Evolutionary conservation across 2,797 vertebrate species (phyloP).

Genomic region (Mormyrus proboscirostris): DNA sequence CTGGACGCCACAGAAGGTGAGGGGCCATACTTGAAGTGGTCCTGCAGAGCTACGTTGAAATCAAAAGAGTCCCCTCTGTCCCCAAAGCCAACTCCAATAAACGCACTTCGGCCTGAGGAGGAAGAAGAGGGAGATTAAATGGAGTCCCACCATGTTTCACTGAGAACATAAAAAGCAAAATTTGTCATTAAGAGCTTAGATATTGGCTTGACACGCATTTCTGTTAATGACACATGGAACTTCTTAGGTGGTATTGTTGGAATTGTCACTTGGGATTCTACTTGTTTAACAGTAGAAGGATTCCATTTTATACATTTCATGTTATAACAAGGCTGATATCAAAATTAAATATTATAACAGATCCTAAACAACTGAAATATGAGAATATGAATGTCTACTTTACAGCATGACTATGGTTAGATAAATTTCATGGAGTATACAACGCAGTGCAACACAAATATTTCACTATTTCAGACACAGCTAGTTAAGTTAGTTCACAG

Average conservation of each 20-base stretch:
- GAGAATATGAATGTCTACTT: not conserved
- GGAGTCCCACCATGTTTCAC: not conserved
- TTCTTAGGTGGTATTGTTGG: not conserved
- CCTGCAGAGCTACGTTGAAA: slow-evolving; percentile 89
- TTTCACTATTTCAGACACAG: not conserved
- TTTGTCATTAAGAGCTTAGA: not conserved
- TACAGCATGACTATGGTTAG: not conserved
- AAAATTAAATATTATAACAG: not conserved
- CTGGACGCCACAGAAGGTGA: not conserved
- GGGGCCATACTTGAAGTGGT: slow-evolving; percentile 87
- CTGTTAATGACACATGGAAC: not conserved
- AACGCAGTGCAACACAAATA: not conserved
- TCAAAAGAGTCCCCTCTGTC: slow-evolving; percentile 91
- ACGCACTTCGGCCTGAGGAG: slow-evolving; percentile 79
- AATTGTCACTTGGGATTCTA: not conserved
- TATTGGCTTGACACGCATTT: not conserved
- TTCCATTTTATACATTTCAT: not conserved
- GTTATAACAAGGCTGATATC: not conserved
- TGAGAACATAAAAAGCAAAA: not conserved
- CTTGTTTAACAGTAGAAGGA: not conserved
- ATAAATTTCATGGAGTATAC: not conserved
- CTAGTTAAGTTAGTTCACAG: not conserved
- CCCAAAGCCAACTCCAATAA: slow-evolving; percentile 87
- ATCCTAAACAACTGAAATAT: not conserved
- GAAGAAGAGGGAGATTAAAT: not conserved